Evolutionary conservation across 1,140 invertebrate species (phyloP).

Genomic region (Sycobia sp.): DNA sequence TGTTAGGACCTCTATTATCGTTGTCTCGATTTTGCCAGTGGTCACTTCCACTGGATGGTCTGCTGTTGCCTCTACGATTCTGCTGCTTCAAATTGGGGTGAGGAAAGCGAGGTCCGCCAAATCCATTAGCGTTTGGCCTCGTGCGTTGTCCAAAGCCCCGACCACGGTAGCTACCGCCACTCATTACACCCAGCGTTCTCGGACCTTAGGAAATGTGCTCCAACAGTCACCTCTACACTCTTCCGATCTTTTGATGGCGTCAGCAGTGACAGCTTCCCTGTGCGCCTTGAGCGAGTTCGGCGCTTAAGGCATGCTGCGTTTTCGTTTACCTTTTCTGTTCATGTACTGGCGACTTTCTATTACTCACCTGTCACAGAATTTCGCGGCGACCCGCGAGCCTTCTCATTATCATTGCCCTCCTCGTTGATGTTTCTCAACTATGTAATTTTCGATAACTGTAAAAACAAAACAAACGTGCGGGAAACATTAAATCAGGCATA

Average conservation of each 20-base stretch:
- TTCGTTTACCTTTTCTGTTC: not conserved
- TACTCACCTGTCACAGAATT: slow-evolving; percentile 20
- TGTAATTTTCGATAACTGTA: not conserved
- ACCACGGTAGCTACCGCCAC: slow-evolving; percentile 29
- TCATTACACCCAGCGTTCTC: slow-evolving; percentile 31
- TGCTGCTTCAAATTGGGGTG: slow-evolving; percentile 26
- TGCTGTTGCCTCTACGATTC: slow-evolving; percentile 10
- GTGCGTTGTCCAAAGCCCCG: slow-evolving; percentile 34
- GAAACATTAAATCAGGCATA: not conserved
- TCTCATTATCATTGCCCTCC: not conserved
- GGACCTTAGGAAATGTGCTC: slow-evolving; percentile 4
- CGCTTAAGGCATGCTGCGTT: slow-evolving; percentile 29
- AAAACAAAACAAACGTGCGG: slow-evolving; percentile 28
- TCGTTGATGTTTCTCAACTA: not conserved
- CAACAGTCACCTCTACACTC: slow-evolving; percentile 5
- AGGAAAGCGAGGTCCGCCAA: slow-evolving; percentile 21
- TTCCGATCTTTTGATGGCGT: slow-evolving; percentile 5
- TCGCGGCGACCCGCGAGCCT: not conserved
- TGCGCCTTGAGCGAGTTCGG: slow-evolving; percentile 1
- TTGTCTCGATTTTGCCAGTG: slow-evolving; percentile 18
- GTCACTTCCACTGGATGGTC: not conserved
- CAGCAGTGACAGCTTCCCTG: slow-evolving; percentile 21
- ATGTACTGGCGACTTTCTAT: not conserved
- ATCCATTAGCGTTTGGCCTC: slow-evolving; percentile 33
- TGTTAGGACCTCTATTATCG: not conserved